Evolutionary conservation across 2,113 vertebrate species (phyloP).

Genomic region (Podocnemis expansa): DNA sequence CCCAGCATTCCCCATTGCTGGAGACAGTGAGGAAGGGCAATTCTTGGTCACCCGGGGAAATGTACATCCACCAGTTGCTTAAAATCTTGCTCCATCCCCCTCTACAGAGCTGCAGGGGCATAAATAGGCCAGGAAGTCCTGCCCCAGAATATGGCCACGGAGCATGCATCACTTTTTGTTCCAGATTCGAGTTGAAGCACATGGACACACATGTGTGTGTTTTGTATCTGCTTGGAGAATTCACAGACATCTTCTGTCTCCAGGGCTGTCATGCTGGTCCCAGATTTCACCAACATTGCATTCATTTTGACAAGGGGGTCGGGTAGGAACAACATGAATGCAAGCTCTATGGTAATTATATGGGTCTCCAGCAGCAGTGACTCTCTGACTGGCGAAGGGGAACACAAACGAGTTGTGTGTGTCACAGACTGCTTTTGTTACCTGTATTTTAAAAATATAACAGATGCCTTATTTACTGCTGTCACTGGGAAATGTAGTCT

Average conservation of each 20-base stretch:
- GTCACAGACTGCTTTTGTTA: not conserved
- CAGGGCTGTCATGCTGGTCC: not conserved
- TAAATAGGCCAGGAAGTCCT: not conserved
- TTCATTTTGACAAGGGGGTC: not conserved
- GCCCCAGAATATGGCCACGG: not conserved
- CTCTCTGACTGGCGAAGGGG: fast-evolving
- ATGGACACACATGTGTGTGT: not conserved
- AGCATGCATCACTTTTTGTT: not conserved
- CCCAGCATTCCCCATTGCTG: fast-evolving
- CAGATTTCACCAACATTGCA: not conserved
- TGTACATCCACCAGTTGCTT: not conserved
- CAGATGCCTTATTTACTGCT: conserved; percentile 26
- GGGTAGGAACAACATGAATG: not conserved
- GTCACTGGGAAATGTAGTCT: conserved; percentile 48
- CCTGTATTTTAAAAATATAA: not conserved
- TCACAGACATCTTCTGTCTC: not conserved
- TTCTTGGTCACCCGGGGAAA: not conserved
- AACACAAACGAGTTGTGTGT: not conserved
- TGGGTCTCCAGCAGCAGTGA: not conserved
- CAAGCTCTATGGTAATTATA: not conserved
- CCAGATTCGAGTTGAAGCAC: not conserved
- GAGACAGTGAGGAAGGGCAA: not conserved
- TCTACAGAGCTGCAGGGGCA: not conserved
- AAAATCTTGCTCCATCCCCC: not conserved
- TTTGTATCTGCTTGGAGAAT: not conserved